Evolutionary conservation across 2,888 invertebrate genomes (phyloP).

Genomic region (Coelinius sp.): DNA sequence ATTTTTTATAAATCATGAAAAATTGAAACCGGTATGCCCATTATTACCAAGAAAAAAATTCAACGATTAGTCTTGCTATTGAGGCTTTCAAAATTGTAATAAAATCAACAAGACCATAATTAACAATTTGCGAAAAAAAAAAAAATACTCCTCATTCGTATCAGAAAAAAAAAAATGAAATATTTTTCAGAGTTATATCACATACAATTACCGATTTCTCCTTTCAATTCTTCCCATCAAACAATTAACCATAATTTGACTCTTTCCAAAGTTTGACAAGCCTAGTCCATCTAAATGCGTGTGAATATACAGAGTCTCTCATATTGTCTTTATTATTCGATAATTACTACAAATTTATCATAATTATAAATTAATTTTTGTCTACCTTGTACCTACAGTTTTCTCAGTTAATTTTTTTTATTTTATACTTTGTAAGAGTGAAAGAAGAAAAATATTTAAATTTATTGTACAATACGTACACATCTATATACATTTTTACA

Average conservation of each 20-base stretch:
- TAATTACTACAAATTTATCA: neutral
- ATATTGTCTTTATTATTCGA: slow-evolving; percentile 46
- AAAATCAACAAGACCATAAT: neutral
- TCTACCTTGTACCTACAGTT: slow-evolving; percentile 66
- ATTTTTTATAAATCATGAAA: slow-evolving; percentile 62
- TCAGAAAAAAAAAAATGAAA: neutral
- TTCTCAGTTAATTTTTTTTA: slow-evolving; percentile 34
- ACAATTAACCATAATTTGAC: slow-evolving; percentile 46
- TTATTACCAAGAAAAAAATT: slow-evolving; percentile 19
- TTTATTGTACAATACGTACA: slow-evolving; percentile 68
- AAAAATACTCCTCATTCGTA: slow-evolving; percentile 41
- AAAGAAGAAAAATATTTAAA: slow-evolving; percentile 56
- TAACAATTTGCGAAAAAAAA: slow-evolving; percentile 8
- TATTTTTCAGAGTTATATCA: slow-evolving; percentile 1
- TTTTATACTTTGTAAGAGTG: slow-evolving; percentile 46
- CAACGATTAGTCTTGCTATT: neutral
- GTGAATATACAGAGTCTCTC: slow-evolving; percentile 40
- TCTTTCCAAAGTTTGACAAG: slow-evolving; percentile 64
- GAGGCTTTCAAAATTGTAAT: neutral
- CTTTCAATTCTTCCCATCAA: slow-evolving; percentile 30
- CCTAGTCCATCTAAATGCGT: slow-evolving; percentile 56
- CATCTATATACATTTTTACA: slow-evolving; percentile 68
- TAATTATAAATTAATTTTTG: slow-evolving; percentile 51
- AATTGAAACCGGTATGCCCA: slow-evolving; percentile 55
- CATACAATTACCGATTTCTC: slow-evolving; percentile 24